A percentile compares a stretch with the other conserved stretches of the same genome.
Evolutionary conservation across 1,140 invertebrate genomes (phyloP).

Genomic region (Zaprionus vittiger): DNA sequence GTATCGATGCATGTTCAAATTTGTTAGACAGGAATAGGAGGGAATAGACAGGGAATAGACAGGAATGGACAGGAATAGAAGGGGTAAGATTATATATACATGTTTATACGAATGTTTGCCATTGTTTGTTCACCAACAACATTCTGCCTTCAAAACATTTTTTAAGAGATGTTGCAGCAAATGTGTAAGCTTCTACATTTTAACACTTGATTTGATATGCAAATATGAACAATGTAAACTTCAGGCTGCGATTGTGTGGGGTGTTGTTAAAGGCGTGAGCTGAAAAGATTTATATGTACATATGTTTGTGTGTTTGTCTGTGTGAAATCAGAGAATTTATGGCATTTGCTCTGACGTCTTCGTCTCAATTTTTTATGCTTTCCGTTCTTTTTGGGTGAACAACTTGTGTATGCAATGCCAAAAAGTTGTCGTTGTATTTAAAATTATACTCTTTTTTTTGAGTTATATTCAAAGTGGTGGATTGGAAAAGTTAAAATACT

Average conservation of each 20-base stretch:
- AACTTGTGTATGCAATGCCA: constrained; percentile 50
- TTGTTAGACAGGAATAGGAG: not conserved
- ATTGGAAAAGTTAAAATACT: not conserved
- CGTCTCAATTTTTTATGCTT: constrained; percentile 5
- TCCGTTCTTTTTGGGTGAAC: constrained; percentile 27
- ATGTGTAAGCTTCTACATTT: constrained; percentile 65
- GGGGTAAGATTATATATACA: not conserved
- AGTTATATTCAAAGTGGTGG: not conserved
- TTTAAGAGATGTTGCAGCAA: constrained; percentile 48
- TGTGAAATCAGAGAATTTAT: constrained; percentile 79
- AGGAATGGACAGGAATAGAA: not conserved
- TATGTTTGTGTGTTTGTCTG: not conserved
- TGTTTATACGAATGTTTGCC: constrained; percentile 29
- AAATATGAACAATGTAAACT: constrained; percentile 69
- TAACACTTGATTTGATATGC: constrained; percentile 81
- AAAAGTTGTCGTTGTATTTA: constrained; percentile 57
- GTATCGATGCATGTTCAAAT: not conserved
- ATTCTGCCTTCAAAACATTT: constrained; percentile 10
- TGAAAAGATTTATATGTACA: constrained; percentile 52
- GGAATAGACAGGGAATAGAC: too few relatives aligned
- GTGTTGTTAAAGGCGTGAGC: not conserved
- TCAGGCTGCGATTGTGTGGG: constrained; percentile 7
- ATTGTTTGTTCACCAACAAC: constrained; percentile 40
- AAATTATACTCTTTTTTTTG: constrained; percentile 19
- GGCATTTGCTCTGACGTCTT: constrained; percentile 53